phyloP scores from a whole-genome alignment of 2,797 vertebrate species.

The Cottoperca gobio region DNA sequence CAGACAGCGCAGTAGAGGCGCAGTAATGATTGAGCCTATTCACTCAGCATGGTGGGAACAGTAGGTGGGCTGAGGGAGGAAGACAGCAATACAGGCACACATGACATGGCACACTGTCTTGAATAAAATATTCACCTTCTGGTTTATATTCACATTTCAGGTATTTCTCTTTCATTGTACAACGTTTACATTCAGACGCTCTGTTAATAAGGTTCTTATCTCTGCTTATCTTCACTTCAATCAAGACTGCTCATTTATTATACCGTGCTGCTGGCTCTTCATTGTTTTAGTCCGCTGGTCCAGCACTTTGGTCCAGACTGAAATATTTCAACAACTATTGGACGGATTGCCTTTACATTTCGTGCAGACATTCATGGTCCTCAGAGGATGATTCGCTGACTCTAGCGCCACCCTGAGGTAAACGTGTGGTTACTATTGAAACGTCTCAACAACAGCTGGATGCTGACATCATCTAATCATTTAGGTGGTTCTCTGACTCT shows the following conservation, averaged over 20 bases:
- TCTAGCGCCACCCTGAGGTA: not conserved
- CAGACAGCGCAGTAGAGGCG: slow-evolving; percentile 75
- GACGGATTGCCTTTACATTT: not conserved
- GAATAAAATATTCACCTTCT: slow-evolving; percentile 10
- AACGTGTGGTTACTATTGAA: not conserved
- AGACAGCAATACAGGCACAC: slow-evolving; percentile 27
- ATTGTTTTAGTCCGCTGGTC: not conserved
- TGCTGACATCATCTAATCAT: too few species aligned
- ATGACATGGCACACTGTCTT: slow-evolving; percentile 2
- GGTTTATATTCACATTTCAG: slow-evolving; percentile 31
- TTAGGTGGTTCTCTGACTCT: too few species aligned
- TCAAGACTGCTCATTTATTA: slow-evolving; percentile 14
- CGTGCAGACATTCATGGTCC: not conserved
- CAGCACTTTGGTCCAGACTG: not conserved
- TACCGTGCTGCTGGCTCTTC: not conserved
- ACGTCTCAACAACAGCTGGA: too few species aligned
- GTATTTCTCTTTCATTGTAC: slow-evolving; percentile 9
- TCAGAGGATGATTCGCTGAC: too few species aligned
- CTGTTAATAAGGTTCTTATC: slow-evolving; percentile 32
- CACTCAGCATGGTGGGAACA: slow-evolving; percentile 72
- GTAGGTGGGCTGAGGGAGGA: slow-evolving; percentile 61
- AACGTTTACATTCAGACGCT: slow-evolving; percentile 39
- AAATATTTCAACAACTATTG: not conserved
- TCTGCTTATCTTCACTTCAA: slow-evolving; percentile 27
- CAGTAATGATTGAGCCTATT: slow-evolving; percentile 82